A percentile compares a stretch with the other conserved stretches of the same genome.
Conservation (phyloP, 2,113 vertebrate species). For the Grammomys surdaster region DNA sequence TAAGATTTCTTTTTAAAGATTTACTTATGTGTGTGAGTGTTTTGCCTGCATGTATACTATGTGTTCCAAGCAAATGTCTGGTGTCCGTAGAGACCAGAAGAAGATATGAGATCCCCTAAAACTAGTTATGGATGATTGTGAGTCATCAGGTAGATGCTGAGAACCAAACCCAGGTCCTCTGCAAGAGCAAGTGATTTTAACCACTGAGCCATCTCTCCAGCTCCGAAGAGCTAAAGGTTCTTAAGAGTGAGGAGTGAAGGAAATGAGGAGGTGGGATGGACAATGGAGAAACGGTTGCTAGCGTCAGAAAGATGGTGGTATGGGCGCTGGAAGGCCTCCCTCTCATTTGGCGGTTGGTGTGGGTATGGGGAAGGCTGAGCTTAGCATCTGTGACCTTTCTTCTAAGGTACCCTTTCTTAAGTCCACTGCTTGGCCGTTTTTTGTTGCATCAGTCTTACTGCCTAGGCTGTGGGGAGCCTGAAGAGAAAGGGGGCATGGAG, state of each 20-base stretch:
- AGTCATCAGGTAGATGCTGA: background rate
- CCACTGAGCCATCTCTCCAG: background rate
- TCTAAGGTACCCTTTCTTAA: constrained; percentile 72
- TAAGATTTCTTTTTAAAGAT: background rate
- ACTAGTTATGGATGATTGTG: background rate
- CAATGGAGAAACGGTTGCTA: background rate
- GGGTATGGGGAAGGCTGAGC: too few species aligned
- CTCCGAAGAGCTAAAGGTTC: too few species aligned
- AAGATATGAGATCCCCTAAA: background rate
- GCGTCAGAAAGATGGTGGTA: background rate
- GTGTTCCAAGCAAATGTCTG: background rate
- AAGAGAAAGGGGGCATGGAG: background rate
- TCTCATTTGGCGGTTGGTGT: too few species aligned
- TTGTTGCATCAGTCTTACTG: constrained; percentile 82
- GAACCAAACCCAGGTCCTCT: background rate
- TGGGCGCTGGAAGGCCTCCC: background rate
- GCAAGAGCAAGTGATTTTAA: background rate
- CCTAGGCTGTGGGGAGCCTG: constrained; percentile 85
- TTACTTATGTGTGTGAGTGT: background rate
- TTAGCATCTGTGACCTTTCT: background rate
- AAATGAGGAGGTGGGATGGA: background rate
- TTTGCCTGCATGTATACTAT: background rate
- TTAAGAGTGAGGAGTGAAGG: background rate
- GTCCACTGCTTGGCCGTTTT: constrained; percentile 74
- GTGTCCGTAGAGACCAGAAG: background rate